Evolutionary conservation across 1,140 invertebrate genomes (phyloP).

Genomic region (Drosophila seguyi): DNA sequence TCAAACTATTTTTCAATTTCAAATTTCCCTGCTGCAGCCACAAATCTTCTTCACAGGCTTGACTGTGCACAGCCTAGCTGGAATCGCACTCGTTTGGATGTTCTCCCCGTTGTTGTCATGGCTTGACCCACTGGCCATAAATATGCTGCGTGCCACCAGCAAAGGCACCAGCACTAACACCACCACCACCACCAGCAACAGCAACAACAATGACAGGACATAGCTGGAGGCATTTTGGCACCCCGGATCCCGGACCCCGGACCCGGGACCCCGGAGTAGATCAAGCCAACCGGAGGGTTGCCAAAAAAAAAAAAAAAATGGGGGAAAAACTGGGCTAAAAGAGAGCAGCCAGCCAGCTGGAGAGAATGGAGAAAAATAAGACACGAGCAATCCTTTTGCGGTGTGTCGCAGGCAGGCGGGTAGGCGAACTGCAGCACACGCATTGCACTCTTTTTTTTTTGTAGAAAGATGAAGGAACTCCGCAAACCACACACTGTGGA

Average conservation of each 20-base stretch:
- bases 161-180: slow-evolving; percentile 21
- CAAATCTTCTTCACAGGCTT: slow-evolving; percentile 75
- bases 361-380: slow-evolving; percentile 31
- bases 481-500: neutral
- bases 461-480: slow-evolving; percentile 23
- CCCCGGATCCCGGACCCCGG: neutral
- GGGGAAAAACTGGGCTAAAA: slow-evolving; percentile 12
- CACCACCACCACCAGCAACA: slow-evolving; percentile 3
- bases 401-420: slow-evolving; percentile 58
- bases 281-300: slow-evolving; percentile 56
- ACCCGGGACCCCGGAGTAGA: slow-evolving; percentile 42
- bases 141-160: slow-evolving; percentile 75
- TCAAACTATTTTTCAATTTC: slow-evolving; percentile 84
- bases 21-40: slow-evolving; percentile 78
- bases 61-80: slow-evolving; percentile 22
- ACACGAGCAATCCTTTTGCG: slow-evolving; percentile 61
- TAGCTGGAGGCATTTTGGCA: slow-evolving; percentile 39
- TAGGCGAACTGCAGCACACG: slow-evolving; percentile 51
- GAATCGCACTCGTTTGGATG: slow-evolving; percentile 14
- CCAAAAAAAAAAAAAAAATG: slow-evolving; percentile 27
- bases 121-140: slow-evolving; percentile 78
- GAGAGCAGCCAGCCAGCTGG: slow-evolving; percentile 6
- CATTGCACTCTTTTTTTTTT: slow-evolving; percentile 46
- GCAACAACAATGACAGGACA: slow-evolving; percentile 23
- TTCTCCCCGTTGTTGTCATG: slow-evolving; percentile 53